Evolutionary conservation across 2,113 vertebrate genomes (phyloP).

Genomic region (Microtus oregoni): DNA sequence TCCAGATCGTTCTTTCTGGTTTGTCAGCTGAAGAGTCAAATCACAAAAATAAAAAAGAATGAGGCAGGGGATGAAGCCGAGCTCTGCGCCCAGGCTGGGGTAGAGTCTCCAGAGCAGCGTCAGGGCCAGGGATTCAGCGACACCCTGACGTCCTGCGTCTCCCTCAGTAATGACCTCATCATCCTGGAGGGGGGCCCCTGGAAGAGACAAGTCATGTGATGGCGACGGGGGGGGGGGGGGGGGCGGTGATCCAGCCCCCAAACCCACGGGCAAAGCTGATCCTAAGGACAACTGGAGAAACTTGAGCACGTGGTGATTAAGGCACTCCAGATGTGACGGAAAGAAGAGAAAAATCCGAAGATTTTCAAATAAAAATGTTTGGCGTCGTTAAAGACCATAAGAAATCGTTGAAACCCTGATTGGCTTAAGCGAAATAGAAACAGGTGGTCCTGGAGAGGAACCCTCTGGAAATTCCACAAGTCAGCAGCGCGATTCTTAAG

Average conservation of each 20-base stretch:
- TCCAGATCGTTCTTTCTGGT: not conserved
- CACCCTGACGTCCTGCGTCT: not conserved
- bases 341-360: not conserved
- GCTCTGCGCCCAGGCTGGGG: accelerated
- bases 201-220: not conserved
- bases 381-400: not conserved
- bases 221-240: not conserved
- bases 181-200: not conserved
- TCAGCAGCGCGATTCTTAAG: not conserved
- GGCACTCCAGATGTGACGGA: not conserved
- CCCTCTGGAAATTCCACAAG: not conserved
- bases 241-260: not conserved
- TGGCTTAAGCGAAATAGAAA: not conserved
- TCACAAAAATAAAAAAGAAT: not conserved
- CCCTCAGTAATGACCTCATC: not conserved
- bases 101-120: not conserved
- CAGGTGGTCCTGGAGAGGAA: not conserved
- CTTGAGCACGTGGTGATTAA: not conserved
- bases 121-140: not conserved
- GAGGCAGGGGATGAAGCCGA: accelerated
- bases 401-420: not conserved
- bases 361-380: not conserved
- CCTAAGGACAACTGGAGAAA: not conserved
- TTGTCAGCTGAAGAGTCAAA: not conserved
- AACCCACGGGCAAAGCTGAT: not conserved